Evolutionary conservation across 1,140 invertebrate species (phyloP), one percentile per base, ranked within the genome.

Genomic region (Eufriesea mexicana): DNA sequence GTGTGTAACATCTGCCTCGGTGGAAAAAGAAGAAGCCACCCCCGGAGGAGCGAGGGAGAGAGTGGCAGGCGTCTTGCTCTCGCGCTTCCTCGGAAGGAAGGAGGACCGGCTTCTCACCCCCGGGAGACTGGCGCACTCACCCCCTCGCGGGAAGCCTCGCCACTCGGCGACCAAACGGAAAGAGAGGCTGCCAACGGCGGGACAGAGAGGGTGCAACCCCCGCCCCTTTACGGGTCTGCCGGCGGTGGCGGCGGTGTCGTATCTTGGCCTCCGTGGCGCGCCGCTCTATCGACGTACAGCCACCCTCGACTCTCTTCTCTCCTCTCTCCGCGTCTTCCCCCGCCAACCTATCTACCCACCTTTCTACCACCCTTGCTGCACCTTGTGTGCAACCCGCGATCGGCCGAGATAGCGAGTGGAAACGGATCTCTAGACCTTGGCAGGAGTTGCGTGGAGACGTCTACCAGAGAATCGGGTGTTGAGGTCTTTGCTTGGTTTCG

Each of bases 221-320:
- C 90, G 89, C 93, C 93, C 91, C 93, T 93, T 94, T 92, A 93
- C 92, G 91, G 93, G 91, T 93, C 92, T 92, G 91, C 92, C 91
- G 90, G 93, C 88, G 92, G 93, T 93, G 91, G 93, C 92, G 84
- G 94, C 90, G 93, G 94, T 94, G 94, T 94, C 93, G 94, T 94
- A 93, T 94, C 94, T 94, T 94, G 93, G 93, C 93, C 93, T 94
- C 93, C 92, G 93, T 89, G 93, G 93, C 93, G 93, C 93, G 93
- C 93, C 93, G 93, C 93, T 94, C 93, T 94, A 94, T 94, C 93
- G 93, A 94, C 93, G 93, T 94, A 94, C 92, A 90, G 90, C 92
- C 91, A 91, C 92, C 92, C 91, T 92, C 85, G 75, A 79, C 87
- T 90, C 89, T 85, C 87, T 88, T 89, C 86, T 87, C 84, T 79